Base-by-base conservation (phyloP, 2,113 vertebrate species). In the Chloropsis hardwickii region DNA sequence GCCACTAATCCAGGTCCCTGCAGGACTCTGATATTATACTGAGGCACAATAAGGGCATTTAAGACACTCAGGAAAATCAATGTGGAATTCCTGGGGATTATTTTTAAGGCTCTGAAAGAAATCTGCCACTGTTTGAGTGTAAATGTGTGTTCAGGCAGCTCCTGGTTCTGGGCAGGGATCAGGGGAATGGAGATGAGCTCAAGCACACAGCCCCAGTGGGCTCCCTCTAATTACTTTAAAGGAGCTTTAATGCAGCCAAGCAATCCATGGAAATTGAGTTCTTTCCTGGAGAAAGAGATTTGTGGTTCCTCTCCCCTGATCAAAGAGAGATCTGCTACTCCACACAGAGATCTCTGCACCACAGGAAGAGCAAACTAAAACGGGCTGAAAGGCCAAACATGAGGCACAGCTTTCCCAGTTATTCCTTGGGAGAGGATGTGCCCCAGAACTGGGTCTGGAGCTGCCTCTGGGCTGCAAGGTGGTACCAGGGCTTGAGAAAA, bases 221-320 rank as follows among this genome's bases (percentile, higher is more conserved):
- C 78, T 85, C 51, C 70, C 76, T 64, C 92, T 91, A 94, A 92
- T 88, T 84, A 54, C 87, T 95, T 76, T 72, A 94, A 95, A 94
- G 92, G 74, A 91, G 92, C 84, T 94, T 88, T 93, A 79, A 56
- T 35, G 74, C 45, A 82, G 89, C 81, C 66, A 57, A 89, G 66
- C 44, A 8, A 69, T 39, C 74, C 92, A 72, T 27, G 47, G 92
- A 88, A 95, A 93, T 31, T 8, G 78, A 65, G 48, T 45, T 82
- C 65, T 54, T 66, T 64, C 73, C 64, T 53, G 35, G 10, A 50
- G 62, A 71, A 84, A 39, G 22, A 90, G 84, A 74, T 58, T 57
- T 48, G 45, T 39, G 37, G n/a, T 54, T 87, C 61, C 50, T 80
- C 53, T 64, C 31, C 42, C n/a, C 82, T 21, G 50, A 70, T 72